Evolutionary conservation across 2,113 vertebrate genomes (phyloP), one percentile per base, ranked within the genome.

Genomic region (Limanda limanda): DNA sequence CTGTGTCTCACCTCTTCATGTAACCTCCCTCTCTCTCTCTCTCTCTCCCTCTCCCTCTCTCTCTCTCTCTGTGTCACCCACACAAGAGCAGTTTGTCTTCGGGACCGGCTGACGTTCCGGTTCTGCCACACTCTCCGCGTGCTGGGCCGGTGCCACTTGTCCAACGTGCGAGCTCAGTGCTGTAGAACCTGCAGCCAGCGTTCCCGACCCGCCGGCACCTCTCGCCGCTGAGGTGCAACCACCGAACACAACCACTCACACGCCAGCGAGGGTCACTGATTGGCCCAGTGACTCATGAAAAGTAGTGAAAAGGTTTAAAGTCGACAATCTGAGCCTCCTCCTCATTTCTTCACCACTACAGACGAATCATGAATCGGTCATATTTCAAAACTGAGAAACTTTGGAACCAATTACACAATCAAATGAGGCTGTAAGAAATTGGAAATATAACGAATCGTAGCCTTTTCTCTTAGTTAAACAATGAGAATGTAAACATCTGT

Each of bases 71-170:
- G 8, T 74, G 7, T 65, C 18, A 73, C 47, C 73, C 59, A n/a
- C 74, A 8, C 89, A 95, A 95, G 89, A 72, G 68, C 84, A 4
- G 60, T 82, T 59, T 99, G 97, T 3, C 88, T 94, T 61, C 95
- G 88, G 0, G 96, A 98, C 79, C 95, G 92, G 13, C 87, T 97
- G 68, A 91, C 93, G 0, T 94, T 95, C 35, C 69, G 91, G 64
- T 96, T 98, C 94, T 99, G 97, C 72, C 96, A 93, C 90, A 97
- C 94, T 0, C 95, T 99, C 57, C 94, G 87, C 37, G 86, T 93
- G 69, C 94, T 98, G 20, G 95, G 96, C n/a, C 91, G 92, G 7
- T 99, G 98, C 88, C 91, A 86, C 18, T 86, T 97, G 54, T 83
- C 94, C 0, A 92, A 95, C 0, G 90, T 98, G 14, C 93, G 25